Evolutionary conservation across 2,113 vertebrate species (phyloP), one percentile per base, ranked within the genome.

Genomic region (Pseudopodoces humilis): DNA sequence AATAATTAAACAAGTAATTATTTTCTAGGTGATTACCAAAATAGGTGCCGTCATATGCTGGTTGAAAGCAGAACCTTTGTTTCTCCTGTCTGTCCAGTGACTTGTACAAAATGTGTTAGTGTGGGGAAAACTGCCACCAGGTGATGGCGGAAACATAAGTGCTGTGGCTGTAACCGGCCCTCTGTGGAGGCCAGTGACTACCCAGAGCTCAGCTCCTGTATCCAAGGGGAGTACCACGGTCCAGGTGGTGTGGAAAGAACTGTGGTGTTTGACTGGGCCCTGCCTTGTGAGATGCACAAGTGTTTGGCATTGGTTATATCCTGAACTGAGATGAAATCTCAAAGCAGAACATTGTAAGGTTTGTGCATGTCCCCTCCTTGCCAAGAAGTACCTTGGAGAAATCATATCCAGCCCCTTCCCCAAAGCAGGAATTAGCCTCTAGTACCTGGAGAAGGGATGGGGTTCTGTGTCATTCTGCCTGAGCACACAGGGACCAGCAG

Each of bases 261-360:
- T 1, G 30, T 7, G 24, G n/a, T 52, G 2, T 12, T 74, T 15
- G 15, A 5, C 55, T 0, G 0, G 7, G 62, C 33, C 41, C 41
- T 35, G 10, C 56, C 22, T 44, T 0, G 0, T 21, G 53, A 46
- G 24, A 6, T 27, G 18, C 5, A 2, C 9, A 0, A 50, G 4
- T 0, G 3, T 44, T 52, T 41, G 50, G 46, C 24, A 11, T 30
- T 14, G 30, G 10, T 55, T 56, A 6, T 4, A 0, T 44, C 50
- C 7, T 1, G 31, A 74, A 2, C 55, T 13, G 56, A 62, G 44
- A 46, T 30, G 35, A 44, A 59, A 55, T 44, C 17, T 59, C 27
- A 22, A 25, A 84, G 65, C 58, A 18, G 49, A 49, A 23, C 1
- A 0, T 12, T 28, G 37, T 1, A 2, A 50, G 30, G 16, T 56